Conservation (phyloP, 1,140 invertebrate genomes). For the Macrosteles quadrilineatus region DNA sequence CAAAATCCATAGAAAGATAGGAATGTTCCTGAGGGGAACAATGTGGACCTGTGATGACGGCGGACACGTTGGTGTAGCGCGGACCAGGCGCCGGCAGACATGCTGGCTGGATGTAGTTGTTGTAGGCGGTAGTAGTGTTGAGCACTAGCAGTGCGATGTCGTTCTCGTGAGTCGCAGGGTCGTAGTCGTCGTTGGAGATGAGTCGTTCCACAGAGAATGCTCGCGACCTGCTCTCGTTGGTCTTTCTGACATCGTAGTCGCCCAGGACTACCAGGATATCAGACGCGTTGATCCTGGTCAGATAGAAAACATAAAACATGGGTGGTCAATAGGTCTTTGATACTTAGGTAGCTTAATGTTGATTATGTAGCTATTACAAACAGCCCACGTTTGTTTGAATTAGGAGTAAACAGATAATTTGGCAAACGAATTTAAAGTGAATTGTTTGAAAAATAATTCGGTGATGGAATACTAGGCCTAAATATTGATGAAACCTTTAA, state of each 20-base stretch:
- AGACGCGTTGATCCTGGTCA: background rate
- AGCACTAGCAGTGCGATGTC: slow-evolving; percentile 79
- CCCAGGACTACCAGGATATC: slow-evolving; percentile 39
- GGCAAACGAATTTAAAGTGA: no score
- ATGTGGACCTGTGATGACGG: slow-evolving; percentile 39
- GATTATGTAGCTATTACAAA: no score
- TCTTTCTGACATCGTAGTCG: slow-evolving; percentile 41
- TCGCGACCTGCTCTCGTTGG: slow-evolving; percentile 34
- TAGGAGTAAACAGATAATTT: no score
- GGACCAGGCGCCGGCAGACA: slow-evolving; percentile 64
- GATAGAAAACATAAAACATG: no score
- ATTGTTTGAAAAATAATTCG: no score
- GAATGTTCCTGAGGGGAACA: no score
- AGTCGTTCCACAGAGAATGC: slow-evolving; percentile 43
- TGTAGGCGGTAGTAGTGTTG: slow-evolving; percentile 60
- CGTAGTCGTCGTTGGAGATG: slow-evolving; percentile 65
- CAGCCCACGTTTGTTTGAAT: no score
- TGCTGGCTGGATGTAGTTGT: slow-evolving; percentile 62
- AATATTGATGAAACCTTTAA: no score
- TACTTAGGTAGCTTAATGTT: no score
- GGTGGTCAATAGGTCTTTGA: no score
- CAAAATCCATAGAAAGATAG: no score
- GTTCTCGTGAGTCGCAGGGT: slow-evolving; percentile 69
- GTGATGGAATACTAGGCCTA: no score
- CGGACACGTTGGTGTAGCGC: slow-evolving; percentile 30